phyloP scores from a whole-genome alignment of 2,797 vertebrate genomes.

The Sebastes hopkinsi region DNA sequence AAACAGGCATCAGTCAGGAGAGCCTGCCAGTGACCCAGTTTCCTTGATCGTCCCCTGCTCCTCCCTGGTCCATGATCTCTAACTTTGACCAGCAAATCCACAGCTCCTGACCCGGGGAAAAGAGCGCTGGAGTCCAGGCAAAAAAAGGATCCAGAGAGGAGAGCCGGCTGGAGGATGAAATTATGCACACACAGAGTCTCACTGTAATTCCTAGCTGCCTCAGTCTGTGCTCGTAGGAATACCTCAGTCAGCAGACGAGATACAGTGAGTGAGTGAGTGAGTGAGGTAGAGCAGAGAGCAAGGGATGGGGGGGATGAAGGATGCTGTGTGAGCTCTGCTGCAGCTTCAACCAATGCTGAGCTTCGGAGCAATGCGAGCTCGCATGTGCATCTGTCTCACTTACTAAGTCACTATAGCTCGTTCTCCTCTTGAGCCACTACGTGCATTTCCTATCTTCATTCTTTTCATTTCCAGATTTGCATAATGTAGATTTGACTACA shows the following conservation, averaged over 20 bases:
- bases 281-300: slow-evolving; percentile 52
- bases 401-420: slow-evolving; percentile 26
- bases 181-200: slow-evolving; percentile 25
- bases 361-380: slow-evolving; percentile 40
- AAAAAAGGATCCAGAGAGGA: slow-evolving; percentile 33
- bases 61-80: slow-evolving; percentile 60
- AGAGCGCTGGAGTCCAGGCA: slow-evolving; percentile 14
- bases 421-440: slow-evolving; percentile 13
- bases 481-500: not conserved
- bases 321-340: slow-evolving; percentile 72
- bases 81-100: slow-evolving; percentile 50
- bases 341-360: slow-evolving; percentile 71
- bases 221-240: slow-evolving; percentile 54
- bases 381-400: slow-evolving; percentile 59
- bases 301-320: slow-evolving; percentile 73
- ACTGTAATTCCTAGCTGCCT: slow-evolving; percentile 47
- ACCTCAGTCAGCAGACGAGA: slow-evolving; percentile 74
- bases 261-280: slow-evolving; percentile 59
- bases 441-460: slow-evolving; percentile 11
- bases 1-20: slow-evolving; percentile 74
- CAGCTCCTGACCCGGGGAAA: slow-evolving; percentile 30
- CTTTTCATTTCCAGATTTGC: slow-evolving; percentile 34
- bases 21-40: slow-evolving; percentile 66
- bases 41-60: slow-evolving; percentile 41
- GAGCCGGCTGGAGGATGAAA: slow-evolving; percentile 23